phyloP scores from a whole-genome alignment of 2,888 invertebrate species.

The Amphipoea oculea region DNA sequence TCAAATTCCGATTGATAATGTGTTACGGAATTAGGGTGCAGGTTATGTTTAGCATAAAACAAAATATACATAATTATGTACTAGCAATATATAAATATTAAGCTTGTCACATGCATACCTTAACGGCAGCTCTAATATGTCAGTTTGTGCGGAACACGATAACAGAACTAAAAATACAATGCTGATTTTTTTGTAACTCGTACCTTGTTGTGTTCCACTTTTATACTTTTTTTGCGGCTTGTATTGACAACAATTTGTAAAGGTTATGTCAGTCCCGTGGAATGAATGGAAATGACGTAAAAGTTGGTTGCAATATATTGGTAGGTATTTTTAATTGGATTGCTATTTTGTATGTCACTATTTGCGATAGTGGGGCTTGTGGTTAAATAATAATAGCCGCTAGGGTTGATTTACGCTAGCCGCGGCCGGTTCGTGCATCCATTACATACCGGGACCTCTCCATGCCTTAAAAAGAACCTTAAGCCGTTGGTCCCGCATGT shows the following conservation, averaged over 20 bases:
- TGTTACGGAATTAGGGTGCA: no score
- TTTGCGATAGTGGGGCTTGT: not conserved
- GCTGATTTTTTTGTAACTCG: constrained; percentile 1
- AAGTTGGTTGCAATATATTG: not conserved
- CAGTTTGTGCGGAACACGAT: constrained; percentile 19
- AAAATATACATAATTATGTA: not conserved
- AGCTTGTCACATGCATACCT: constrained; percentile 27
- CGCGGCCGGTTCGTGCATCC: not conserved
- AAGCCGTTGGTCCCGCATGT: not conserved
- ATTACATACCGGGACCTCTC: not conserved
- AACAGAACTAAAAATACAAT: constrained; percentile 37
- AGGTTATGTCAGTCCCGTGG: not conserved
- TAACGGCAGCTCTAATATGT: constrained; percentile 1
- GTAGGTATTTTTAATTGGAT: not conserved
- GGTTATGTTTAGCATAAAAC: not conserved
- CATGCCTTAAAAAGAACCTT: not conserved
- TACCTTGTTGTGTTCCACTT: not conserved
- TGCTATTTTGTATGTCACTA: not conserved
- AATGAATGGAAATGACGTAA: constrained; percentile 8
- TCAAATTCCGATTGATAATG: no score
- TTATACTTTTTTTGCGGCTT: not conserved
- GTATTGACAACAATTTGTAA: not conserved
- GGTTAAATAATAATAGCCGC: not conserved
- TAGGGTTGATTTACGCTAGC: not conserved
- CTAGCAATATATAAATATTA: not conserved